Evolutionary conservation across 2,797 vertebrate species (phyloP).

Genomic region (Cercopithecus neglectus): DNA sequence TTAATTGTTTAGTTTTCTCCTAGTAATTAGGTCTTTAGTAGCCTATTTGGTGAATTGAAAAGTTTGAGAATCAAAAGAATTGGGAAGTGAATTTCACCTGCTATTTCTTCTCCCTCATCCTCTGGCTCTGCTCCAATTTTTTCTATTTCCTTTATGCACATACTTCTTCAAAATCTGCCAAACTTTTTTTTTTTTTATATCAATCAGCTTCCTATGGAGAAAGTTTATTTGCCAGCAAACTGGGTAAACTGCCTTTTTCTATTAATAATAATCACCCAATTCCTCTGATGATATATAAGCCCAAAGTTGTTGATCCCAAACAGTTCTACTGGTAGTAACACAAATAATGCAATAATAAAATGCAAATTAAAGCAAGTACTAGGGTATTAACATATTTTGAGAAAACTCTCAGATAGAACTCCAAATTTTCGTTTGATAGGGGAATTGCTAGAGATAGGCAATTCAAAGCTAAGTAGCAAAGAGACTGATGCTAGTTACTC

Average conservation of each 20-base stretch:
- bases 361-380: slow-evolving; percentile 13
- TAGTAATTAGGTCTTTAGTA: neutral
- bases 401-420: slow-evolving; percentile 14
- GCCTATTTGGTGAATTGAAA: neutral
- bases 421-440: slow-evolving; percentile 44
- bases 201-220: neutral
- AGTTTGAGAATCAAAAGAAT: neutral
- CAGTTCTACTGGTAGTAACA: neutral
- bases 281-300: slow-evolving; percentile 10
- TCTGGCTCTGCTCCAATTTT: neutral
- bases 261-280: neutral
- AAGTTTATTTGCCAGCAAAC: slow-evolving; percentile 32
- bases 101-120: slow-evolving; percentile 23
- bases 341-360: slow-evolving; percentile 40
- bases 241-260: slow-evolving; percentile 24
- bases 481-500: neutral
- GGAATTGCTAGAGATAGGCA: neutral
- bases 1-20: slow-evolving; percentile 25
- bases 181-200: neutral
- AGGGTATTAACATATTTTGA: neutral
- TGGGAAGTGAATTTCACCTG: slow-evolving; percentile 26
- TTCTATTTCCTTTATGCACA: slow-evolving; percentile 24
- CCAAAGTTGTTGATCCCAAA: slow-evolving; percentile 26
- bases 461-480: slow-evolving; percentile 14
- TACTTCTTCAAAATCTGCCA: slow-evolving; percentile 29